Evolutionary conservation across 2,888 invertebrate genomes (phyloP), one percentile per base, ranked within the genome.

Genomic region (Dicroscelio sp.): DNA sequence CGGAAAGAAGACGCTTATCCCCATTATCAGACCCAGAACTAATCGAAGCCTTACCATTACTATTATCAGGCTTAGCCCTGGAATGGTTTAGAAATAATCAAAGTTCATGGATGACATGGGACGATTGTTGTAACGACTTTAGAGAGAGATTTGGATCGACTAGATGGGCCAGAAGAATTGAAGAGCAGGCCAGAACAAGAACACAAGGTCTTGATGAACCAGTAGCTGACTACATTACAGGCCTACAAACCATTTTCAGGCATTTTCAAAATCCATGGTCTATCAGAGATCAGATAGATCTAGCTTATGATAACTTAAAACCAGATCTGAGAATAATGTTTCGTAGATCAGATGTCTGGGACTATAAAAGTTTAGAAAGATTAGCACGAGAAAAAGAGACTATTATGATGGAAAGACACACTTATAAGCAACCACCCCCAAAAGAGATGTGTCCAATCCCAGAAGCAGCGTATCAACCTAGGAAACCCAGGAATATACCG

Each of bases 401-500:
- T 3, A 71, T 71, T 20, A 1, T 83, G 1, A 0, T 17, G 30
- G 71, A 83, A 0, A 82, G 33, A 8, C 33, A 25, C 12, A 35
- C 55, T 4, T 69, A 52, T 69, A 67, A 30, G 35, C 69, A 2
- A 27, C 71, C 71, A 27, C 82, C 60, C 20, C 27, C 71, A 30
- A 33, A 2, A 17, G 80, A 80, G 30, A 20, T 0, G 35, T 69
- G 52, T 67, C 52, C 48, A 23, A 52, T 80, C 20, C 67, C 80
- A n/a, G 80, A 80, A 55, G 80, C 33, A 35, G 67, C 80, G 20
- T 80, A 80, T 35, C 31, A 55, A 25, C 69, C 69, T 23, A 55
- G 35, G 23, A 67, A 27, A 20, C 35, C 48, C 30, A 65, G n/a
- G 52, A 2, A 25, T n/a, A 23, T 10, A 33, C n/a, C 17, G 27